These are phyloP conservation scores for Diadophis punctatus DNA, from an alignment of 2,113 vertebrate species.

Conservation along the genomic window DNA sequence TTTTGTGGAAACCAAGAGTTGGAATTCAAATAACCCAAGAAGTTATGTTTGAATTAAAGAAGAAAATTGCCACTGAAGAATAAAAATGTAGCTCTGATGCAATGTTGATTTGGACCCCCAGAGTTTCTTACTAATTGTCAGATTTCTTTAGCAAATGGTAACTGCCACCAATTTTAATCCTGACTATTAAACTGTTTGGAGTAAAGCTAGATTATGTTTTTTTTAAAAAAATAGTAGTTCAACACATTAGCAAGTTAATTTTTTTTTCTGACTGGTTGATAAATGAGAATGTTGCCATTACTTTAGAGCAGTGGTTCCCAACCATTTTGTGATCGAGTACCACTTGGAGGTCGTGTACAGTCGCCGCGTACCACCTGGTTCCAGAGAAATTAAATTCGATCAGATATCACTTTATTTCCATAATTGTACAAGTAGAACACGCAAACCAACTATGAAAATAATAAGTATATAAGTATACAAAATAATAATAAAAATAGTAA, in stretches of 20 bases:
- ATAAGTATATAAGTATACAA: too few relatives aligned
- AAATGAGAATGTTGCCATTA: neutral
- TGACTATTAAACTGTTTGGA: neutral
- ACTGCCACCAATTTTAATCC: neutral
- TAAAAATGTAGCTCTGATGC: neutral
- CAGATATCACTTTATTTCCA: too few relatives aligned
- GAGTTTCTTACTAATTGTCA: neutral
- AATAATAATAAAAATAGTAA: too few relatives aligned
- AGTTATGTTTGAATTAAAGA: neutral
- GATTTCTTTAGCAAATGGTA: neutral
- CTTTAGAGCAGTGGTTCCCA: too few relatives aligned
- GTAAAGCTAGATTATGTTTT: neutral
- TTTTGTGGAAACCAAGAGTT: neutral
- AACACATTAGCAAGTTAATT: neutral
- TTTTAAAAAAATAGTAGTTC: neutral
- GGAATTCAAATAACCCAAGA: neutral
- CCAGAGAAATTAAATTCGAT: too few relatives aligned
- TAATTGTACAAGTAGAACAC: too few relatives aligned
- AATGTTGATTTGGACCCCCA: neutral
- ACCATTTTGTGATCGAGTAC: too few relatives aligned
- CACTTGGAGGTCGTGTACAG: too few relatives aligned
- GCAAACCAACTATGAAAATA: too few relatives aligned
- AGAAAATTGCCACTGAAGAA: neutral
- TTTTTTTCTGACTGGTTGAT: neutral
- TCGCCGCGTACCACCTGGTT: too few relatives aligned